These are phyloP conservation scores for Contarinia nasturtii DNA, from an alignment of 1,140 invertebrate genomes.

Conservation along the genomic window DNA sequence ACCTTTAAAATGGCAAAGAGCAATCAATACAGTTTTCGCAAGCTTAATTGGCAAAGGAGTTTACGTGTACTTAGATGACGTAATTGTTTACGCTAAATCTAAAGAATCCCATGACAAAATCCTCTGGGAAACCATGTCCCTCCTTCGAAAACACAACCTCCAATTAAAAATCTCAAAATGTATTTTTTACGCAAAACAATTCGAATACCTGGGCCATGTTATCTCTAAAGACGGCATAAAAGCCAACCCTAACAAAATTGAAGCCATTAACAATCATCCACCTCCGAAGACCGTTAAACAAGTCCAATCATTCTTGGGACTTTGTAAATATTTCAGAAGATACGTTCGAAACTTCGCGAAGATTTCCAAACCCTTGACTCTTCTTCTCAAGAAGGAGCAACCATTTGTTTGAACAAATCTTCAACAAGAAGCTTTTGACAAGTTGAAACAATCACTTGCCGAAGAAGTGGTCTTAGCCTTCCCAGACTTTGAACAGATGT, in stretches of 20 bases:
- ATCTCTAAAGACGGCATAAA: slow-evolving; percentile 10
- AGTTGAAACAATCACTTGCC: slow-evolving; percentile 1
- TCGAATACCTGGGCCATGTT: neutral
- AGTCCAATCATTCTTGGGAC: neutral
- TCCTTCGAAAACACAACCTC: slow-evolving; percentile 4
- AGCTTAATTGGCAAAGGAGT: slow-evolving; percentile 10
- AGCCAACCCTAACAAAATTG: neutral
- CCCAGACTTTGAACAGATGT: slow-evolving; percentile 10
- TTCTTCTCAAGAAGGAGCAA: neutral
- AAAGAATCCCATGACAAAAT: neutral
- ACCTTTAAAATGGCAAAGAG: slow-evolving; percentile 23
- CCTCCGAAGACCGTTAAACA: neutral
- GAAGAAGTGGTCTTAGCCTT: slow-evolving; percentile 15
- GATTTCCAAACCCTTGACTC: slow-evolving; percentile 1
- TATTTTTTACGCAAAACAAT: neutral
- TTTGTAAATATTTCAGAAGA: slow-evolving; percentile 10
- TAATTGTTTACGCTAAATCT: neutral
- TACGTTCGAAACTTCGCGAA: slow-evolving; percentile 12
- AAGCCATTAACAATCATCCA: neutral
- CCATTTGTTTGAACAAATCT: neutral
- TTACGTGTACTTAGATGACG: slow-evolving; percentile 7
- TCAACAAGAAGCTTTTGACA: neutral
- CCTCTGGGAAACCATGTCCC: slow-evolving; percentile 3
- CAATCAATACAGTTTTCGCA: slow-evolving; percentile 21
- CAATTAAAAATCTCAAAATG: slow-evolving; percentile 6